Evolutionary conservation across 1,140 invertebrate species (phyloP), one percentile per base, ranked within the genome.

Genomic region (Drosophila melanica): DNA sequence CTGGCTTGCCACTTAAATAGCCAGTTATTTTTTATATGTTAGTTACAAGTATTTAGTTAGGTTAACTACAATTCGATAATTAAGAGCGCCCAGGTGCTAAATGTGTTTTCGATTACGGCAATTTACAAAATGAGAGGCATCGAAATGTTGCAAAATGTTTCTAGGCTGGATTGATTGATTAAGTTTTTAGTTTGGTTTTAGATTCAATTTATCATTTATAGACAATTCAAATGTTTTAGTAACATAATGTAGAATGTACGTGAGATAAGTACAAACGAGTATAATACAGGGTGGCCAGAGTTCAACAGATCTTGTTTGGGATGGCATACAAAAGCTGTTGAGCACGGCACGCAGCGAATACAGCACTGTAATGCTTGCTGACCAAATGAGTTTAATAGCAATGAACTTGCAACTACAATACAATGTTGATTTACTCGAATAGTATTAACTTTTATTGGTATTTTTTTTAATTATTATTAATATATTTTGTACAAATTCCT

Each of bases 111-210:
- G 41, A 73, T 59, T 73, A 60, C 39, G 39, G 41, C 18, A 68
- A 73, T 73, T 68, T 73, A 68, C 70, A 73, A 35, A 35, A 68
- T 72, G 62, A 57, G 62, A 66, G 66, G 66, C 57, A 66, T 72
- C 37, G 45, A 66, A 27, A 58, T 45, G 41, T 47, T 47, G 18
- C 20, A 27, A 51, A 54, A 64, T 68, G 48, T 44, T 55, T 68
- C 51, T 42, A 23, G 33, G 47, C 37, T 20, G 14, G n/a, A 39
- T 39, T 44, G 35, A 14, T 39, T 54, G 35, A 9, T 42, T 42
- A 5, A 16, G n/a, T 20, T 33, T 35, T 33, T 18, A 45, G 3
- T 27, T 27, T 27, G 6, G 6, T 7, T 27, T 27, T 27, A 27
- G 5, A 33, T 48, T 54, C 8, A 27, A 47, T 23, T 47, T n/a